Conservation (phyloP, 2,888 invertebrate species). For the Caenorhabditis plicata region DNA sequence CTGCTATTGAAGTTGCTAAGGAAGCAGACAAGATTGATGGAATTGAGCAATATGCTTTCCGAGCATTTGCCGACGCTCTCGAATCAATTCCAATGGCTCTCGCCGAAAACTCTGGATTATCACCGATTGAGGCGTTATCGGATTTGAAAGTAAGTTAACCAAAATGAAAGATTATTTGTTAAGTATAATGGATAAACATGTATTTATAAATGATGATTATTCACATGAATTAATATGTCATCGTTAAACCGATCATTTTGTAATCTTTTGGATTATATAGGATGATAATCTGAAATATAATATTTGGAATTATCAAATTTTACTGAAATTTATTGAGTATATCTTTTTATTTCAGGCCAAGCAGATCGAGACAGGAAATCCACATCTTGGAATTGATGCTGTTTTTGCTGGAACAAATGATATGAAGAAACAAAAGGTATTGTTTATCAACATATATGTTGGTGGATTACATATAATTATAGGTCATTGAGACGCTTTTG, state of each 20-base stretch:
- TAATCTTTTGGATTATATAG: too few relatives aligned
- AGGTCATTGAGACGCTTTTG: constrained; percentile 90
- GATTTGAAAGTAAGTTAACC: constrained; percentile 51
- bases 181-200: not conserved
- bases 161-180: not conserved
- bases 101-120: constrained; percentile 91
- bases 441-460: not conserved
- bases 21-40: constrained; percentile 82
- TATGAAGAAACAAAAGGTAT: constrained; percentile 80
- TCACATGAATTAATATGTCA: too few relatives aligned
- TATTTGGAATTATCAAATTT: too few relatives aligned
- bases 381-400: constrained; percentile 90
- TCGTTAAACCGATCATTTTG: too few relatives aligned
- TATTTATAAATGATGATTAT: not conserved
- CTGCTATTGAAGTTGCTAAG: constrained; percentile 84
- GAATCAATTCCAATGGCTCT: constrained; percentile 91
- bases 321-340: not conserved
- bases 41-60: constrained; percentile 93
- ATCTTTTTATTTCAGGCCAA: constrained; percentile 72
- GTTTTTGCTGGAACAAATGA: constrained; percentile 79
- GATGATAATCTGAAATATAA: too few relatives aligned
- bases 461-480: not conserved
- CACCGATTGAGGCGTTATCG: constrained; percentile 83
- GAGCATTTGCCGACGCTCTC: constrained; percentile 91
- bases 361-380: constrained; percentile 82